These are phyloP conservation scores for Hymenochirus boettgeri DNA, from an alignment of 2,113 vertebrate genomes.

Conservation along the genomic window DNA sequence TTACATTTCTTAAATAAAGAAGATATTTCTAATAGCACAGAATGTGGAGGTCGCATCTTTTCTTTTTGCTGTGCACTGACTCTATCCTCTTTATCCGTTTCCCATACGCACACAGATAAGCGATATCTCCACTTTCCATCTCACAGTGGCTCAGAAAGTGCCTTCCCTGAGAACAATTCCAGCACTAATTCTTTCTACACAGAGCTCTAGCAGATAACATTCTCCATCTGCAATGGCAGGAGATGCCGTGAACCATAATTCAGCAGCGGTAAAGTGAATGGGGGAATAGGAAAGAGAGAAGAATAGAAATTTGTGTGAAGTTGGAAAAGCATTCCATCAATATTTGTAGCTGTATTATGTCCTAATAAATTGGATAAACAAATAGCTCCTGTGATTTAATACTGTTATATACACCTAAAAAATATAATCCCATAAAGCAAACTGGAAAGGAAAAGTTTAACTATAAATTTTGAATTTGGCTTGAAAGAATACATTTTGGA, in stretches of 20 bases:
- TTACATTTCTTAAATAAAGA: background rate
- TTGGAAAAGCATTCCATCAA: no score
- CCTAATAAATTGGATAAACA: no score
- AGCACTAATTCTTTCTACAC: constrained; percentile 7
- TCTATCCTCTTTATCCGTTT: background rate
- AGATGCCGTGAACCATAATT: background rate
- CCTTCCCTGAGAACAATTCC: constrained; percentile 19
- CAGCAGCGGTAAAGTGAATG: no score
- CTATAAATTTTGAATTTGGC: no score
- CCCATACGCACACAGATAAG: background rate
- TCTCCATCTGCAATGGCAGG: constrained; percentile 7
- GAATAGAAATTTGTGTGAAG: no score
- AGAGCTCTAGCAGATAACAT: constrained; percentile 11
- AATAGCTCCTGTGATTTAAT: no score
- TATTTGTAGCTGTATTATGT: no score
- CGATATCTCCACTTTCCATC: constrained; percentile 11
- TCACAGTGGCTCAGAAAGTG: constrained; percentile 20
- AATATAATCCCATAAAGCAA: no score
- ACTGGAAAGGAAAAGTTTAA: no score
- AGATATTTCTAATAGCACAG: background rate
- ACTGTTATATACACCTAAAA: no score
- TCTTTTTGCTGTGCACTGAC: constrained; percentile 3
- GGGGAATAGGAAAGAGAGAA: no score
- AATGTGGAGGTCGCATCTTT: background rate
- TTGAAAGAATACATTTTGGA: no score